These are phyloP conservation scores for Hydrochoerus hydrochaeris DNA, from an alignment of 2,113 vertebrate genomes.

Conservation along the genomic window DNA sequence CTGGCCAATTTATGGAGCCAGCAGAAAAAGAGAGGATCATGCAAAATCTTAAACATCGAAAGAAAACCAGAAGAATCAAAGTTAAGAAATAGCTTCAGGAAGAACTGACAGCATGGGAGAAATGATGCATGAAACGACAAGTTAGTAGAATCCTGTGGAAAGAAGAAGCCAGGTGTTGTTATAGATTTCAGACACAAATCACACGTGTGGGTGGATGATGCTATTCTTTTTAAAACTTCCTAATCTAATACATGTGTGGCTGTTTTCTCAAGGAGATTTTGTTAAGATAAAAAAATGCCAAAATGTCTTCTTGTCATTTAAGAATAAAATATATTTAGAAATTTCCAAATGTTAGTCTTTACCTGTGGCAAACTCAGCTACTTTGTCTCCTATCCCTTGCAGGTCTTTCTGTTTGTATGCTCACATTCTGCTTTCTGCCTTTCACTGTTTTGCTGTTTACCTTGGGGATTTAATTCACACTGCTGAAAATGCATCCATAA, in stretches of 20 bases:
- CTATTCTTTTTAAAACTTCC: background rate
- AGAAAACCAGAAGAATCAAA: background rate
- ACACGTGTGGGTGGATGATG: background rate
- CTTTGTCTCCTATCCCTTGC: background rate
- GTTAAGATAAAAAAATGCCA: background rate
- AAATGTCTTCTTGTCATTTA: background rate
- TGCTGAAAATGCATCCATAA: background rate
- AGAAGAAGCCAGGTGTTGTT: background rate
- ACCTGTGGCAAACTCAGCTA: background rate
- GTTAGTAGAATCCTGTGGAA: background rate
- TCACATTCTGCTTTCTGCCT: background rate
- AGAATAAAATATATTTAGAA: background rate
- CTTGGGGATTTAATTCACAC: background rate
- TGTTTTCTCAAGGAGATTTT: background rate
- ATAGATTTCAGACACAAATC: background rate
- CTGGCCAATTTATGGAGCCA: background rate
- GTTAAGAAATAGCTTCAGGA: background rate
- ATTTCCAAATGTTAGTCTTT: background rate
- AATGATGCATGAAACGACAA: background rate
- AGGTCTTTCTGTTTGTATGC: background rate
- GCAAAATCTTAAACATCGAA: background rate
- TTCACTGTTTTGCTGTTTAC: background rate
- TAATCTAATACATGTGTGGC: background rate
- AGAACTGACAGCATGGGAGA: background rate
- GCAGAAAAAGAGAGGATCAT: background rate